Evolutionary conservation across 2,113 vertebrate species (phyloP), one percentile per base, ranked within the genome.

Genomic region (Chaetops frenatus): DNA sequence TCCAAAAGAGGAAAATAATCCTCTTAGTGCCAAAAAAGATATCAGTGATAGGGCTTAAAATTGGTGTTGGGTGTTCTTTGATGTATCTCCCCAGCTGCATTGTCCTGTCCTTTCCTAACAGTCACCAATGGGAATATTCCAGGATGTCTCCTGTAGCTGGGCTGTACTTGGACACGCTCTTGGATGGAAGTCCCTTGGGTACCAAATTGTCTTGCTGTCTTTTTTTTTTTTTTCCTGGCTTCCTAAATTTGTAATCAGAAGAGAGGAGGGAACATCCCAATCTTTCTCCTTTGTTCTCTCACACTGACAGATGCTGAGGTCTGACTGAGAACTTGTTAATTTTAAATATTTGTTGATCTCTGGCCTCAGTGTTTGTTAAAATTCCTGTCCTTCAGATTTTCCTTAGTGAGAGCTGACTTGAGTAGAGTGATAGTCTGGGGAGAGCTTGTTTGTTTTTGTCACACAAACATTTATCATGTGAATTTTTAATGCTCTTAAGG

Each of bases 1-100:
- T 92, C 78, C 84, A 77, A 73, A 94, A 96, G 86, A 97, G 82
- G 70, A 95, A 33, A 72, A 60, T 48, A 82, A 89, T 67, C 12
- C n/a, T 44, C 16, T 86, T 86, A 79, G 44, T 95, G 70, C 70
- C 73, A 80, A 56, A 92, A 76, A 64, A 73, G 54, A 86, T 80
- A 23, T 78, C 20, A 44, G 58, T 62, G 62, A 45, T 31, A 78
- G 73, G 36, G 10, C 45, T 95, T 91, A 21, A 20, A 29, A 42
- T 24, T 50, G 10, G 31, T 74, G 35, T 22, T 82, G 86, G 17
- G 25, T 96, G 86, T 54, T 42, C 33, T 40, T 66, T 54, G 38
- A 13, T 45, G 7, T 14, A 19, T 31, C 22, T 88, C 33, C 61
- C 24, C 25, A 58, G 29, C 56, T 73, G 0, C 31, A 4, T 13